Percentiles rank a stretch among this genome's conserved stretches.
Conservation (phyloP, 2,888 invertebrate genomes). For the Spicauda simplicius region DNA sequence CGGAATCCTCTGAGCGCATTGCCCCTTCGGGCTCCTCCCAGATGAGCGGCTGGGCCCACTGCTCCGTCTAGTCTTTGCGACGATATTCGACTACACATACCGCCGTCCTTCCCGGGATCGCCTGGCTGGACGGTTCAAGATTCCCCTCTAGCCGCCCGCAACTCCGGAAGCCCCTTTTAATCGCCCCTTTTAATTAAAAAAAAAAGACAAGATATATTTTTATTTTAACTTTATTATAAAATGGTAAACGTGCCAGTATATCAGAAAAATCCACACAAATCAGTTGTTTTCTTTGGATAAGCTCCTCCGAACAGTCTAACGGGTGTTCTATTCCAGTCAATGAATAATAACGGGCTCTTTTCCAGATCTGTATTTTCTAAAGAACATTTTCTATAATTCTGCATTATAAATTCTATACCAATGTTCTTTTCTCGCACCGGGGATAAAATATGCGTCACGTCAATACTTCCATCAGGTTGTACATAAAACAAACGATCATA, state of each 20-base stretch:
- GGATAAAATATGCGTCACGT: slow-evolving; percentile 64
- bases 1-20: too few species aligned
- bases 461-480: slow-evolving; percentile 69
- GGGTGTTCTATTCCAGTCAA: slow-evolving; percentile 88
- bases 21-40: too few species aligned
- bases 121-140: too few species aligned
- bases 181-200: too few species aligned
- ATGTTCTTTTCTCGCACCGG: slow-evolving; percentile 63
- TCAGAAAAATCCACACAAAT: slow-evolving; percentile 85
- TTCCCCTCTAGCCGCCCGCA: too few species aligned
- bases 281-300: slow-evolving; percentile 82
- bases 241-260: not conserved
- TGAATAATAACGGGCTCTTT: slow-evolving; percentile 64
- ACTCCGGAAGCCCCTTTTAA: too few species aligned
- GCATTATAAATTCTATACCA: slow-evolving; percentile 66
- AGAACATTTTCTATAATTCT: slow-evolving; percentile 73
- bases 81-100: too few species aligned
- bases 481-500: slow-evolving; percentile 64
- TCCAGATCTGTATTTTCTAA: slow-evolving; percentile 59
- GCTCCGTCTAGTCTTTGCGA: too few species aligned
- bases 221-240: not conserved
- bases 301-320: slow-evolving; percentile 89
- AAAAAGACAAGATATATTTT: too few species aligned
- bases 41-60: too few species aligned
- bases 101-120: too few species aligned